These are phyloP conservation scores for Elephas maximus DNA, from an alignment of 2,113 vertebrate species.

Conservation along the genomic window DNA sequence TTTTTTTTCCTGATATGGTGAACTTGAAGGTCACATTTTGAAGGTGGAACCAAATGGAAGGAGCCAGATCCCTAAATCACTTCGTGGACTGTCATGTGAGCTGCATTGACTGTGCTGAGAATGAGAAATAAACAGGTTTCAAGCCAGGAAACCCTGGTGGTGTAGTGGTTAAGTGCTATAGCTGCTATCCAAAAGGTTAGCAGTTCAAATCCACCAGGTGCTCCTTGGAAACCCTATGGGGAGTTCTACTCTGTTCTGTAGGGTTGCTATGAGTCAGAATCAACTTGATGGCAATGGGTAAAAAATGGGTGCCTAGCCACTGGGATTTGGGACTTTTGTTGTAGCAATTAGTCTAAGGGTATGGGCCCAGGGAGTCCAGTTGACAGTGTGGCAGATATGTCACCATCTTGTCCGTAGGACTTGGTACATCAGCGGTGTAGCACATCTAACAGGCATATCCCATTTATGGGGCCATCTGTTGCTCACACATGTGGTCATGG, in stretches of 20 bases:
- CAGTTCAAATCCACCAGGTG: too few relatives aligned
- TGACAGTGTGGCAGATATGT: too few relatives aligned
- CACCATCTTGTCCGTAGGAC: background rate
- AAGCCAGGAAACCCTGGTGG: too few relatives aligned
- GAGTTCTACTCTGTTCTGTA: too few relatives aligned
- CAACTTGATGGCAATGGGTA: too few relatives aligned
- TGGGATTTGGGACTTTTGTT: background rate
- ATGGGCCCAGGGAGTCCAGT: too few relatives aligned
- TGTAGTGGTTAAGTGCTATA: too few relatives aligned
- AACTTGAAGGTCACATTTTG: background rate
- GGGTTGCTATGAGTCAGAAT: too few relatives aligned
- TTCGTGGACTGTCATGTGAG: background rate
- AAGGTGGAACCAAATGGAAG: background rate
- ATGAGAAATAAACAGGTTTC: background rate
- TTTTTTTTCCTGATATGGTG: background rate
- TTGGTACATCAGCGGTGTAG: accelerated
- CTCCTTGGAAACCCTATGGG: too few relatives aligned
- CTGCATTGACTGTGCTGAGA: background rate
- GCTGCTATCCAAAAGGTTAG: too few relatives aligned
- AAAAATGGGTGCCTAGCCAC: background rate
- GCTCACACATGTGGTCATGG: background rate
- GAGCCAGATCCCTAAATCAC: background rate
- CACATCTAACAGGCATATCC: accelerated
- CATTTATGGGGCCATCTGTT: too few relatives aligned
- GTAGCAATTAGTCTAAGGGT: background rate